Conservation (phyloP, 2,113 vertebrate genomes). For the Gorsachius goisagi region DNA sequence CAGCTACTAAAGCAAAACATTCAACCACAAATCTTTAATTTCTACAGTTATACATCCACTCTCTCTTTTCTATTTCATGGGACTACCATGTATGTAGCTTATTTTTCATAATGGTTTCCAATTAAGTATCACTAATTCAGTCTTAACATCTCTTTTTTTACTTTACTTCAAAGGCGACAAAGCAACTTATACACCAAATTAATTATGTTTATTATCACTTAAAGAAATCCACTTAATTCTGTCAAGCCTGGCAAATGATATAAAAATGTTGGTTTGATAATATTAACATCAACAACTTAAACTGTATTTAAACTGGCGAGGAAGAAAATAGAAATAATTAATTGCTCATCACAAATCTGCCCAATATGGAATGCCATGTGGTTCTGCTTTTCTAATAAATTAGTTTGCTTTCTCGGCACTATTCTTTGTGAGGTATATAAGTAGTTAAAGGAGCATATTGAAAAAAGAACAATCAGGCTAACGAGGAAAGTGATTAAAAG, state of each 20-base stretch:
- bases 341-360: slow-evolving; percentile 68
- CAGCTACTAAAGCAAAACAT: slow-evolving; percentile 28
- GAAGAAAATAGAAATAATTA: slow-evolving; percentile 69
- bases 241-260: slow-evolving; percentile 50
- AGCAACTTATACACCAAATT: slow-evolving; percentile 58
- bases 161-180: slow-evolving; percentile 30
- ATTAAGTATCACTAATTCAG: slow-evolving; percentile 52
- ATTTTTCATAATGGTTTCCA: slow-evolving; percentile 51
- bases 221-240: slow-evolving; percentile 63
- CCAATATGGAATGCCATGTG: slow-evolving; percentile 68
- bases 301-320: slow-evolving; percentile 64
- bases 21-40: slow-evolving; percentile 16
- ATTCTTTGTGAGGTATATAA: slow-evolving; percentile 29
- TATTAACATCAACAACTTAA: slow-evolving; percentile 51
- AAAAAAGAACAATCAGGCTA: slow-evolving; percentile 51
- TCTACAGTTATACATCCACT: neutral
- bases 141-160: slow-evolving; percentile 59
- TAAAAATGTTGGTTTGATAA: slow-evolving; percentile 49
- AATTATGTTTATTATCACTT: slow-evolving; percentile 65
- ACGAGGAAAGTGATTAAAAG: slow-evolving; percentile 16
- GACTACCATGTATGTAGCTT: neutral
- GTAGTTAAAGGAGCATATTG: slow-evolving; percentile 39
- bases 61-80: neutral
- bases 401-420: slow-evolving; percentile 28
- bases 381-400: slow-evolving; percentile 62